Percentiles rank a stretch among this genome's conserved stretches.
These are phyloP conservation scores for Penaeus monodon DNA, from an alignment of 2,888 invertebrate species.

Conservation along the genomic window DNA sequence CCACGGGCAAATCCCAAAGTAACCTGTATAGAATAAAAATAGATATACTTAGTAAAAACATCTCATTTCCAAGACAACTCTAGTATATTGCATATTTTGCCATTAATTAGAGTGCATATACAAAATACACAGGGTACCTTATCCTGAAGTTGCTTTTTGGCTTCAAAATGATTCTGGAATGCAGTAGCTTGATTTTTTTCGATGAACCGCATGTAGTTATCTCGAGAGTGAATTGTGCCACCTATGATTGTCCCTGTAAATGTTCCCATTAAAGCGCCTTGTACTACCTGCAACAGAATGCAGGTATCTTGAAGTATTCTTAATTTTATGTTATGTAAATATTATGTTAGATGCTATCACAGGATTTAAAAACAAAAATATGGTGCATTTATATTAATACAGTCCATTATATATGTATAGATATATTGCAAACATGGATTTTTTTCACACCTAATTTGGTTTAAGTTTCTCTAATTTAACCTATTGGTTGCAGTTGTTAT, in stretches of 20 bases:
- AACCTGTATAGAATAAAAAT: conserved; percentile 23
- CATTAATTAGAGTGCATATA: background rate
- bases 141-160: conserved; percentile 40
- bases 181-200: conserved; percentile 52
- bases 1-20: conserved; percentile 46
- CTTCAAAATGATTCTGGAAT: conserved; percentile 39
- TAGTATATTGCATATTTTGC: background rate
- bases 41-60: no score
- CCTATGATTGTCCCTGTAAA: conserved; percentile 47
- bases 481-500: no score
- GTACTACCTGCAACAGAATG: conserved; percentile 27
- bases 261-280: conserved; percentile 33
- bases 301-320: background rate
- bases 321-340: background rate
- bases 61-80: no score
- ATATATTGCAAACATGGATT: no score
- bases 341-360: no score
- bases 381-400: no score
- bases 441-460: no score
- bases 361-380: no score
- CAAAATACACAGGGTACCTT: conserved; percentile 30
- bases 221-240: conserved; percentile 39
- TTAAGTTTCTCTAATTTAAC: no score
- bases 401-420: no score
- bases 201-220: conserved; percentile 39